Base-by-base conservation (phyloP, 2,888 invertebrate genomes). In the Oasisia sp. region DNA sequence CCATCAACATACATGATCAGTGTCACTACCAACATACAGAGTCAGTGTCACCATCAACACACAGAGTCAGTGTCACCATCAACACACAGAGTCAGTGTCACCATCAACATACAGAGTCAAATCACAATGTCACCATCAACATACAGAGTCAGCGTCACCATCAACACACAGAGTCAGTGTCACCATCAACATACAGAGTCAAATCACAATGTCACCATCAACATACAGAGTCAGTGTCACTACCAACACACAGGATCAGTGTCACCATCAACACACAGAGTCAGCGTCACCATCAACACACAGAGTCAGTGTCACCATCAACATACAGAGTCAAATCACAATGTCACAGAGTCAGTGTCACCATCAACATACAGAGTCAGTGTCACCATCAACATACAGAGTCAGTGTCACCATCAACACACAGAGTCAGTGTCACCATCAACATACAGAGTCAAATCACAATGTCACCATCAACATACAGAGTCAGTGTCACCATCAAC, bases 61-160 rank as follows among this genome's bases (percentile, higher is more conserved):
- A 91, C 58, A 91, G 44, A 3, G 44, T 89, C 32, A 32, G n/a
- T n/a, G n/a, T n/a, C n/a, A n/a, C 8, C 50, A 50, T 9, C 12
- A 11, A 5, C 14, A 14, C 14, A 50, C 5, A 9, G 50, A 11
- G 9, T 14, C 50, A 45, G 50, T 50, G 50, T 50, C 50, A 50
- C 50, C 50, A 14, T 50, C 0, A 14, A 50, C 14, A 14, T 50
- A 50, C 50, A 12, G 50, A 12, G 50, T 50, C 50, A 50, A 8
- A n/a, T n/a, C n/a, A n/a, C n/a, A n/a, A n/a, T 50, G 32, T 91
- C 91, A 32, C 91, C n/a, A 50, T 32, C 94, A 94, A 90, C 56
- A 91, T 5, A 32, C 32, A 91, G 14, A 14, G 90, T n/a, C 74
- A 74, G 74, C 27, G 19, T 74, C 74, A 74, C 56, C 14, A 56